phyloP scores from a whole-genome alignment of 1,140 invertebrate genomes.

The Spodoptera frugiperda region DNA sequence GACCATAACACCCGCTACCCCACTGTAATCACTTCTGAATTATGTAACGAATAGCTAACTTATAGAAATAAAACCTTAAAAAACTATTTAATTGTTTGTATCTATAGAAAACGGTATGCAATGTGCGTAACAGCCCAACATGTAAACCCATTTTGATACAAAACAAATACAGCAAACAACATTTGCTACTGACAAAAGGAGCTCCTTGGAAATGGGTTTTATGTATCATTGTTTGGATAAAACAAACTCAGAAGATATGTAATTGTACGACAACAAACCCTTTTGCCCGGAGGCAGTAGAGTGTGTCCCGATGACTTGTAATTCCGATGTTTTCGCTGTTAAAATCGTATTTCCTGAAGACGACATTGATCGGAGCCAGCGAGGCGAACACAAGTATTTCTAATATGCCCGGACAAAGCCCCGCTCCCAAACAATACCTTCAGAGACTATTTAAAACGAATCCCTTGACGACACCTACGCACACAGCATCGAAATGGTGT shows the following conservation, averaged over 20 bases:
- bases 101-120: neutral
- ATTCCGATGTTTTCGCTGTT: slow-evolving; percentile 83
- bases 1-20: slow-evolving; percentile 14
- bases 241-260: slow-evolving; percentile 74
- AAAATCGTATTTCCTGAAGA: slow-evolving; percentile 84
- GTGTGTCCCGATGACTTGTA: slow-evolving; percentile 80
- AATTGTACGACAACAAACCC: slow-evolving; percentile 79
- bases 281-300: slow-evolving; percentile 79
- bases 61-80: no score
- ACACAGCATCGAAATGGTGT: slow-evolving; percentile 50
- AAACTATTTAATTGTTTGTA: no score
- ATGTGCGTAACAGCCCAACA: slow-evolving; percentile 3
- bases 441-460: slow-evolving; percentile 77
- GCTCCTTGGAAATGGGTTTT: slow-evolving; percentile 41
- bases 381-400: slow-evolving; percentile 72
- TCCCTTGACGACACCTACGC: slow-evolving; percentile 74
- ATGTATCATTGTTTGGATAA: slow-evolving; percentile 63
- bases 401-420: slow-evolving; percentile 70
- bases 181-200: slow-evolving; percentile 36
- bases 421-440: slow-evolving; percentile 73
- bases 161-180: slow-evolving; percentile 30
- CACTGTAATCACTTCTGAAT: neutral
- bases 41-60: neutral
- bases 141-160: slow-evolving; percentile 44
- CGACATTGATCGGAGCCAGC: slow-evolving; percentile 74